Conservation (phyloP, 37 sponge, comb jelly and placozoan species). For the Halisarca cf. caerulea region DNA sequence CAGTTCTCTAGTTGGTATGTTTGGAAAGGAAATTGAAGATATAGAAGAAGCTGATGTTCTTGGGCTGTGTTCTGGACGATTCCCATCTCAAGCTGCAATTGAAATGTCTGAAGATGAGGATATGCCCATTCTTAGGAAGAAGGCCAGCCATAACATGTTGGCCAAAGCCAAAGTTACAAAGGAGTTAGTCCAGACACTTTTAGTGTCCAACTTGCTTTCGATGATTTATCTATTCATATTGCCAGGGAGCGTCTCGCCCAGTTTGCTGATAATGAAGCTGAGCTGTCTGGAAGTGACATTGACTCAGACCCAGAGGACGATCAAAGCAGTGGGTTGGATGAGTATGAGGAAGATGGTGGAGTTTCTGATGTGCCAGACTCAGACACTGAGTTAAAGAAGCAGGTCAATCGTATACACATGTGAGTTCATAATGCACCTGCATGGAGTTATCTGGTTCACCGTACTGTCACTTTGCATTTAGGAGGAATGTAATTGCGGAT, state of each 20-base stretch:
- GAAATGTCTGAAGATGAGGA: constrained; percentile 40
- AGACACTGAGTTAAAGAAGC: constrained; percentile 67
- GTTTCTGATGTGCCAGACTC: constrained; percentile 56
- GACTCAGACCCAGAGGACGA: constrained; percentile 57
- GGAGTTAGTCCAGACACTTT: constrained; percentile 26
- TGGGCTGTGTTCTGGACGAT: constrained; percentile 65
- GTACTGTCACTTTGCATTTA: constrained; percentile 10
- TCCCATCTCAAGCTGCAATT: constrained; percentile 24
- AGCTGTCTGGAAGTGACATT: constrained; percentile 85
- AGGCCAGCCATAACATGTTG: neutral
- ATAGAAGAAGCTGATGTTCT: constrained; percentile 27
- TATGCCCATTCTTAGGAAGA: constrained; percentile 59
- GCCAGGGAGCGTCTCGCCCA: constrained; percentile 65
- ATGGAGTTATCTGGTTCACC: neutral
- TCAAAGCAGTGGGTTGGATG: constrained; percentile 36
- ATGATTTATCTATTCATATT: neutral
- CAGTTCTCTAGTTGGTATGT: neutral
- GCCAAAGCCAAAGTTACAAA: constrained; percentile 12
- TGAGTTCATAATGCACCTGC: constrained; percentile 30
- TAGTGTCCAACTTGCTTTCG: neutral
- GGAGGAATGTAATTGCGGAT: constrained; percentile 75
- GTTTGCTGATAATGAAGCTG: constrained; percentile 91
- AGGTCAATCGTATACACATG: constrained; percentile 86
- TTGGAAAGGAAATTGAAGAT: neutral
- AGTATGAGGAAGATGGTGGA: constrained; percentile 75